Evolutionary conservation across 2,113 vertebrate genomes (phyloP).

Genomic region (Elephas maximus): DNA sequence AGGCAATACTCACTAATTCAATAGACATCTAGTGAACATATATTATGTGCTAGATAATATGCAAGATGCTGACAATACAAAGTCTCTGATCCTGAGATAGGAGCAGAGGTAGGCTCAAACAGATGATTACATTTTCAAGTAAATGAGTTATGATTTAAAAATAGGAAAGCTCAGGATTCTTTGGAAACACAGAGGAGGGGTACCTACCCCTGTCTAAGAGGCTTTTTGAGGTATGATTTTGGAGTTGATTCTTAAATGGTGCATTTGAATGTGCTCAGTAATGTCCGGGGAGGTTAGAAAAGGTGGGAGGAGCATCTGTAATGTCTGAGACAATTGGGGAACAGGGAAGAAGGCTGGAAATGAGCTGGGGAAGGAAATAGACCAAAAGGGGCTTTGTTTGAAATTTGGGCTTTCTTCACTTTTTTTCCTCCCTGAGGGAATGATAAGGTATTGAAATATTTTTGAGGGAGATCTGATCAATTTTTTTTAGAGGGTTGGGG

Average conservation of each 20-base stretch:
- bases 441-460: not conserved
- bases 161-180: not conserved
- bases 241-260: not conserved
- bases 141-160: not conserved
- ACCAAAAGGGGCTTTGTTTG: not conserved
- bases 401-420: not conserved
- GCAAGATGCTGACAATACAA: not conserved
- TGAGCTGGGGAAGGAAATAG: not conserved
- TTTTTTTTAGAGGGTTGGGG: too few relatives aligned
- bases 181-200: not conserved
- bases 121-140: not conserved
- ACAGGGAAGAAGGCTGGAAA: not conserved
- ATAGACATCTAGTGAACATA: not conserved
- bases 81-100: not conserved
- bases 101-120: not conserved
- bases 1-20: not conserved
- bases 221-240: not conserved
- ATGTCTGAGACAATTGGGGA: not conserved
- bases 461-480: not conserved
- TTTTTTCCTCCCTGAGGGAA: not conserved
- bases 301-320: not conserved
- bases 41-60: not conserved
- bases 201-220: not conserved
- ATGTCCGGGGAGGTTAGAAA: not conserved
- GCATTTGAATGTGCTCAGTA: not conserved